Evolutionary conservation across 2,113 vertebrate species (phyloP).

Genomic region (Camelus dromedarius): DNA sequence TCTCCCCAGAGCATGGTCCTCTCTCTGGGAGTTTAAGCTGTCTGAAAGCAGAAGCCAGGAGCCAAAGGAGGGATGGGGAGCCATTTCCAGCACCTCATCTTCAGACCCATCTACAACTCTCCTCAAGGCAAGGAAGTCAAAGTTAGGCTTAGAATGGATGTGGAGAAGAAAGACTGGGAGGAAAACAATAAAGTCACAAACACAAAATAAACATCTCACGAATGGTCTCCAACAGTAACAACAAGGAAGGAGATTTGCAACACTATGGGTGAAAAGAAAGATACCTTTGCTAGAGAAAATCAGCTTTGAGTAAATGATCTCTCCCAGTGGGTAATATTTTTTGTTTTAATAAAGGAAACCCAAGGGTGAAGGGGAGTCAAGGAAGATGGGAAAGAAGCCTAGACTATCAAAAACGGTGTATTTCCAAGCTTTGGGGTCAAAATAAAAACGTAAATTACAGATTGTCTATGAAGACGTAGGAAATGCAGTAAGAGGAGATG

Average conservation of each 20-base stretch:
- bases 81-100: neutral
- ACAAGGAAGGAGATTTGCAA: neutral
- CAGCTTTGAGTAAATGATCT: neutral
- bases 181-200: neutral
- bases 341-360: neutral
- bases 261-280: neutral
- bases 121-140: neutral
- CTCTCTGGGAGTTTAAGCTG: neutral
- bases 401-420: neutral
- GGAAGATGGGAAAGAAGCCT: neutral
- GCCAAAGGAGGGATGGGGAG: neutral
- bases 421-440: neutral
- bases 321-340: neutral
- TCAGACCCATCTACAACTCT: neutral
- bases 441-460: neutral
- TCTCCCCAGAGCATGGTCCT: neutral
- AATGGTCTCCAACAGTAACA: neutral
- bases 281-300: neutral
- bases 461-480: neutral
- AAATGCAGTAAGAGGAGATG: neutral
- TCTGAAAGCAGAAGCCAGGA: neutral
- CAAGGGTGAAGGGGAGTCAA: neutral
- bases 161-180: neutral
- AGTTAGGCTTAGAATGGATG: neutral
- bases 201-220: neutral